Evolutionary conservation across 2,113 vertebrate genomes (phyloP), one percentile per base, ranked within the genome.

Genomic region (Elephantulus edwardii): DNA sequence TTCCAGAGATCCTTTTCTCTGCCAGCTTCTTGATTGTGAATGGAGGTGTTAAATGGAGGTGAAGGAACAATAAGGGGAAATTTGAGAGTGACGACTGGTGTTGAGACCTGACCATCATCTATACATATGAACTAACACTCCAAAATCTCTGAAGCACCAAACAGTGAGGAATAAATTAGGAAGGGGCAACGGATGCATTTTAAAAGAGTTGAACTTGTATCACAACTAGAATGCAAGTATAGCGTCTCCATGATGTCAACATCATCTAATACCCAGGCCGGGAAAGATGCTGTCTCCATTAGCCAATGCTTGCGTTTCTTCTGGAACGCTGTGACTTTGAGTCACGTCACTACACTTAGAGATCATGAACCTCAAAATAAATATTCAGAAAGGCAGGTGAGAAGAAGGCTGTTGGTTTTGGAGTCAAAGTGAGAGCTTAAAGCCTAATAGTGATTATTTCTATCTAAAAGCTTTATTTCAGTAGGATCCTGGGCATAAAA

Each of bases 361-460:
- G 42, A 48, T 85, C 24, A 48, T 4, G 46, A 77, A 86, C 12
- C 3, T 79, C 60, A 44, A 62, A 58, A 44, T 79, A 78, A 90
- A 74, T 81, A 91, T 48, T 75, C 30, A 83, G 42, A 19, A 48
- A 62, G 48, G 14, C n/a, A 26, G 6, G 24, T 62, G 17, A 93
- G n/a, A 76, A 83, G 46, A 90, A 7, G 10, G 1, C 64, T 78
- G 75, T 28, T 93, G 30, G 50, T 60, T 93, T 64, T 64, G 64
- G 17, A 84, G 71, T 86, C 83, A 91, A 91, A 89, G 50, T 64
- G 75, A 81, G 20, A 86, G 30, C 33, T 24, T 3, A 86, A 70
- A 72, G 19, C 1, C 28, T 56, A 75, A 35, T 83, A 66, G 54
- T 90, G 85, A 52, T 0, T 26, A 83, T 72, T 82, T 83, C 60